phyloP scores from a whole-genome alignment of 37 sponge, comb jelly and placozoan genomes.

The Axinella damicornis region DNA sequence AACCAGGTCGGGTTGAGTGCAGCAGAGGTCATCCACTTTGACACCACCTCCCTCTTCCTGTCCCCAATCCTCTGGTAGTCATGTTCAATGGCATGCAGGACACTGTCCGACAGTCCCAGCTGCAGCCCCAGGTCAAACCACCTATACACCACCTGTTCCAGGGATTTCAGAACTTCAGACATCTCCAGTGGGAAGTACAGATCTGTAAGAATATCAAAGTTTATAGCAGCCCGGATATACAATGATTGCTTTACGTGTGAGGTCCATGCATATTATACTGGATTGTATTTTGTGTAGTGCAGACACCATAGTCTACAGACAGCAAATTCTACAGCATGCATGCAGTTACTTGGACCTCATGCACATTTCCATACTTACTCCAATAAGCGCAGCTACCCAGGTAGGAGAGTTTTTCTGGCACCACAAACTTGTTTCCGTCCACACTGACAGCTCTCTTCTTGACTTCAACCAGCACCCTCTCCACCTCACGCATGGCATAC shows the following conservation, averaged over 20 bases:
- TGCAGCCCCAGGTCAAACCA: not conserved
- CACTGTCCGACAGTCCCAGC: not conserved
- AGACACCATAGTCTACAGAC: no score
- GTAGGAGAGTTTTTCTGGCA: not conserved
- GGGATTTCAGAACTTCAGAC: not conserved
- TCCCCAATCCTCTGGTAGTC: not conserved
- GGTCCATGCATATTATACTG: no score
- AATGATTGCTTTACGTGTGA: no score
- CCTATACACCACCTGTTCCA: not conserved
- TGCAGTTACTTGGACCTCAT: no score
- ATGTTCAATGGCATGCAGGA: not conserved
- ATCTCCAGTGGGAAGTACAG: not conserved
- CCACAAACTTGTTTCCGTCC: not conserved
- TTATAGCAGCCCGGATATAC: no score
- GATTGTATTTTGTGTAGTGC: no score
- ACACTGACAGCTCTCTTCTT: not conserved
- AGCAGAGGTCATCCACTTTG: conserved; percentile 4
- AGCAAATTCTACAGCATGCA: no score
- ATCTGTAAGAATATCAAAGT: not conserved
- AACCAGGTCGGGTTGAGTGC: not conserved
- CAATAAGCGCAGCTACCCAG: not conserved
- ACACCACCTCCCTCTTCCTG: not conserved
- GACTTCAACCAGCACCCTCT: conserved; percentile 3
- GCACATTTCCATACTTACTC: not conserved
- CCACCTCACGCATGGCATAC: conserved; percentile 19